These are phyloP conservation scores for Dione vanillae DNA, from an alignment of 2,888 invertebrate species.

Conservation along the genomic window DNA sequence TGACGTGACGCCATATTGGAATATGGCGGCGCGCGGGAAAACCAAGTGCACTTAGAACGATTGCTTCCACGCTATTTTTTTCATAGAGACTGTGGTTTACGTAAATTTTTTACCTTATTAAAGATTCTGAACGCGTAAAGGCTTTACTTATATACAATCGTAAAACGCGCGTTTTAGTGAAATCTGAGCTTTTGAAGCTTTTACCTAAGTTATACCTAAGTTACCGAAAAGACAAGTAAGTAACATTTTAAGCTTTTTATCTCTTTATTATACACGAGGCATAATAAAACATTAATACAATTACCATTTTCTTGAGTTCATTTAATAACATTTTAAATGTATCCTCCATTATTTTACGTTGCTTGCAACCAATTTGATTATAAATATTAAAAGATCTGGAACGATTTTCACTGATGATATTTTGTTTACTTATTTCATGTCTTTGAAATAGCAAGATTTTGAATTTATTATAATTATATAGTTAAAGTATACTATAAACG, in stretches of 20 bases:
- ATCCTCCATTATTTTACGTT: slow-evolving; percentile 2
- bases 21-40: slow-evolving; percentile 67
- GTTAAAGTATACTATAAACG: no score
- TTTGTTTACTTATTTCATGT: not conserved
- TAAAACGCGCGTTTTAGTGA: slow-evolving; percentile 39
- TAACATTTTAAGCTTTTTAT: slow-evolving; percentile 37
- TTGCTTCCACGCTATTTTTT: slow-evolving; percentile 65
- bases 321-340: slow-evolving; percentile 5
- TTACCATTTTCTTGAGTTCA: slow-evolving; percentile 1
- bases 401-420: not conserved
- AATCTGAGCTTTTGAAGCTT: slow-evolving; percentile 20
- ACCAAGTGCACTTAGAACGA: slow-evolving; percentile 70
- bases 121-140: slow-evolving; percentile 48
- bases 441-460: no score
- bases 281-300: slow-evolving; percentile 17
- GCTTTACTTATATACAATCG: slow-evolving; percentile 38
- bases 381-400: not conserved
- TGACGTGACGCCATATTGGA: slow-evolving; percentile 51
- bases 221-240: slow-evolving; percentile 23
- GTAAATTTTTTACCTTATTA: slow-evolving; percentile 51
- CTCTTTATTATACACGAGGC: slow-evolving; percentile 19
- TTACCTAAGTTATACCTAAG: slow-evolving; percentile 23
- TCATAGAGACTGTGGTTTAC: slow-evolving; percentile 54
- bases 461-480: no score
- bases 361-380: not conserved